Conservation (phyloP, 2,113 vertebrate genomes). For the Psittacula cyanocephala region DNA sequence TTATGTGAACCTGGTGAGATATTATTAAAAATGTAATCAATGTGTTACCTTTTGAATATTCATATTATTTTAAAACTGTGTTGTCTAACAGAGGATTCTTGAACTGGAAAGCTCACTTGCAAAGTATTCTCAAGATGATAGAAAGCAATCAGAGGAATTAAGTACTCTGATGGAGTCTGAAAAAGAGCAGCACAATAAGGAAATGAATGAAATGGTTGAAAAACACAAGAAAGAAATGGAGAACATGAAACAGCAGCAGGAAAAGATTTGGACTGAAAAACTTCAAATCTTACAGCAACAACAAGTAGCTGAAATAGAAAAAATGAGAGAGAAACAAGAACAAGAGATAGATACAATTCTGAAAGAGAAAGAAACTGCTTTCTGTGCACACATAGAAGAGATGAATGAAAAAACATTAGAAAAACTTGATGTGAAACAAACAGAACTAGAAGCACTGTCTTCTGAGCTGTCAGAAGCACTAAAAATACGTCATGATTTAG, state of each 20-base stretch:
- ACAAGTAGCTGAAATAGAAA: conserved; percentile 73
- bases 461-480: conserved; percentile 82
- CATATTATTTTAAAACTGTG: conserved; percentile 13
- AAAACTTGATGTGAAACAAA: conserved; percentile 89
- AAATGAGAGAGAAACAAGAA: conserved; percentile 77
- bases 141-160: conserved; percentile 71
- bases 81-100: conserved; percentile 85
- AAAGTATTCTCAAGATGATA: conserved; percentile 75
- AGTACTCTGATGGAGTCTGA: conserved; percentile 77
- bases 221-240: conserved; percentile 83
- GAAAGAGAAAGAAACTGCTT: conserved; percentile 85
- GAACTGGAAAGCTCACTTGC: conserved; percentile 88
- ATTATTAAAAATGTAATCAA: neutral
- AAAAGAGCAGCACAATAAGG: conserved; percentile 77
- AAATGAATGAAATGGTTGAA: conserved; percentile 78
- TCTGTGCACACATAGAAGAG: conserved; percentile 86
- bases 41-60: neutral
- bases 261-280: conserved; percentile 73
- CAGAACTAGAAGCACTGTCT: conserved; percentile 86
- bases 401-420: conserved; percentile 92
- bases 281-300: conserved; percentile 72
- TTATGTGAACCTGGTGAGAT: neutral
- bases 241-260: conserved; percentile 69
- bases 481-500: conserved; percentile 76
- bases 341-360: conserved; percentile 76